Evolutionary conservation across 2,888 invertebrate genomes (phyloP).

Genomic region (Eupelmus urozonus): DNA sequence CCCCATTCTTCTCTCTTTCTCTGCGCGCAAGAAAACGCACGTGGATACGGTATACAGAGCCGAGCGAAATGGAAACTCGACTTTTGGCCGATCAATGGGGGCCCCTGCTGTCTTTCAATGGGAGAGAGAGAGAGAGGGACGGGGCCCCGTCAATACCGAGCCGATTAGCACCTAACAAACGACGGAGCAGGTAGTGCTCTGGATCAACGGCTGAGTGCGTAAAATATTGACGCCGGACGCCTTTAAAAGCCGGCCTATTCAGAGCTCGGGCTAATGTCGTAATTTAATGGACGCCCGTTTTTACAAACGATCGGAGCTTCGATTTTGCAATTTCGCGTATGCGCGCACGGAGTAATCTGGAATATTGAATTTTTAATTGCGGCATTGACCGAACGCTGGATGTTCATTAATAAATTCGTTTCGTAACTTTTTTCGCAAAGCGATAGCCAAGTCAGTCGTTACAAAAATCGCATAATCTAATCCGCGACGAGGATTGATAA

Average conservation of each 20-base stretch:
- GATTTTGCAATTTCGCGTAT: neutral
- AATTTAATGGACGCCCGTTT: neutral
- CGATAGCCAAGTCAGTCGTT: slow-evolving; percentile 1
- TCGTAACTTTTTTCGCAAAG: neutral
- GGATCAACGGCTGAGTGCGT: slow-evolving; percentile 25
- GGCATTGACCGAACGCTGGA: neutral
- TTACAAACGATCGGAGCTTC: neutral
- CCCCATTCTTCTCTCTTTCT: neutral
- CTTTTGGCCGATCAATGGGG: no score
- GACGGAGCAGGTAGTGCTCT: slow-evolving; percentile 11
- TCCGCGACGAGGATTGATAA: slow-evolving; percentile 56
- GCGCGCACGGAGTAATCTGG: no score
- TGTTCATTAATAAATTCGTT: neutral
- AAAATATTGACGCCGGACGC: slow-evolving; percentile 5
- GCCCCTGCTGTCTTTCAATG: neutral
- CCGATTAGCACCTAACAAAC: slow-evolving; percentile 52
- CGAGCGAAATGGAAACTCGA: slow-evolving; percentile 1
- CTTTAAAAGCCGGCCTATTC: neutral
- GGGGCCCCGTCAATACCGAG: slow-evolving; percentile 40
- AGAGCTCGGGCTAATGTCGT: slow-evolving; percentile 29
- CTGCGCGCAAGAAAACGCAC: slow-evolving; percentile 14
- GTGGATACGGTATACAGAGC: neutral
- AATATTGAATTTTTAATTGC: neutral
- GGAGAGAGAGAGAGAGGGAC: neutral
- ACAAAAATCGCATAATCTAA: slow-evolving; percentile 28